phyloP scores from a whole-genome alignment of 2,888 invertebrate genomes.

The Synanthedon tipuliformis region DNA sequence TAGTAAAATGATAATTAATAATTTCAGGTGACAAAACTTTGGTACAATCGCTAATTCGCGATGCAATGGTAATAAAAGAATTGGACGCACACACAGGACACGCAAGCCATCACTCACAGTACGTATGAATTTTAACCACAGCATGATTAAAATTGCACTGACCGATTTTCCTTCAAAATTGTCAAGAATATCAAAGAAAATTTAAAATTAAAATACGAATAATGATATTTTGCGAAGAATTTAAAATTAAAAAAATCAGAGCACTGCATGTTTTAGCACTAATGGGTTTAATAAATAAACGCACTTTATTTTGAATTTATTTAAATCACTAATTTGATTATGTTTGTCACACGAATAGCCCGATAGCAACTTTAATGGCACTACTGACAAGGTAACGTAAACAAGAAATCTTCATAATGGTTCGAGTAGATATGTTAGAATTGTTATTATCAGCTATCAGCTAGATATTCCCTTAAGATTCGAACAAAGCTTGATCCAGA shows the following conservation, averaged over 20 bases:
- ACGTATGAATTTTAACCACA: slow-evolving; percentile 59
- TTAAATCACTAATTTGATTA: slow-evolving; percentile 62
- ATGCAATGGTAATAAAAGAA: slow-evolving; percentile 90
- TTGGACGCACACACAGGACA: slow-evolving; percentile 77
- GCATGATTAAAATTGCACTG: slow-evolving; percentile 31
- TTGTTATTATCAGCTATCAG: slow-evolving; percentile 10
- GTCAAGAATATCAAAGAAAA: not conserved
- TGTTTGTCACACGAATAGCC: slow-evolving; percentile 86
- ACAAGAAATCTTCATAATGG: slow-evolving; percentile 32
- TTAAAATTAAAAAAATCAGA: not conserved
- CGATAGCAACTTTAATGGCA: slow-evolving; percentile 96
- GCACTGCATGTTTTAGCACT: slow-evolving; percentile 8
- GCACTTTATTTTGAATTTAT: slow-evolving; percentile 30
- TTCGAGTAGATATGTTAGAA: slow-evolving; percentile 29
- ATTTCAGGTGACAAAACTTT: slow-evolving; percentile 88
- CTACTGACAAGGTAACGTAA: slow-evolving; percentile 89
- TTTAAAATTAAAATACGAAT: not conserved
- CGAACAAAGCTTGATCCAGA: too few relatives aligned
- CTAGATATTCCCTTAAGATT: slow-evolving; percentile 1
- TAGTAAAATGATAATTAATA: too few relatives aligned
- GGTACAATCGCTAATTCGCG: slow-evolving; percentile 89
- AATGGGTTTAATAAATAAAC: slow-evolving; percentile 12
- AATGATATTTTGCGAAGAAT: not conserved
- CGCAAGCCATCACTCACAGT: slow-evolving; percentile 82
- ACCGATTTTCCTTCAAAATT: slow-evolving; percentile 1